A percentile compares a stretch with the other conserved stretches of the same genome.
Conservation (phyloP, 2,113 vertebrate species). For the Labeo catla region DNA sequence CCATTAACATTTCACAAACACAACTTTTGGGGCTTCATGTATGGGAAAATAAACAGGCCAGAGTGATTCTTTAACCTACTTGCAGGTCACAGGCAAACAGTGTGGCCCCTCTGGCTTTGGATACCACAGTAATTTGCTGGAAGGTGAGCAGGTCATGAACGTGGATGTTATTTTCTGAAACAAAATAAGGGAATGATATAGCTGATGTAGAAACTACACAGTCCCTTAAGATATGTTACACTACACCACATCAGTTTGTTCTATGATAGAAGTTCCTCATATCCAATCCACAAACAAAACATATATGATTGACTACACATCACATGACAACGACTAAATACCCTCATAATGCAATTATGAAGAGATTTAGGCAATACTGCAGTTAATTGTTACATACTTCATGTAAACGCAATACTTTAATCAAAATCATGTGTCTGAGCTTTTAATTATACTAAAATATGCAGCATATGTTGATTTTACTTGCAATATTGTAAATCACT, state of each 20-base stretch:
- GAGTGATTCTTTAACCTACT: constrained; percentile 67
- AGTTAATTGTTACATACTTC: not conserved
- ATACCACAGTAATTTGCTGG: constrained; percentile 95
- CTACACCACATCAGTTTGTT: not conserved
- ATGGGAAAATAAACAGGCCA: not conserved
- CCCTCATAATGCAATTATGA: not conserved
- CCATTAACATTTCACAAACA: not conserved
- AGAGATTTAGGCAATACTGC: not conserved
- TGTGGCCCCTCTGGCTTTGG: constrained; percentile 93
- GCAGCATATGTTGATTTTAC: not conserved
- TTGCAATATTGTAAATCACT: not conserved
- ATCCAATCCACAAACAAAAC: not conserved
- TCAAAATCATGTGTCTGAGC: not conserved
- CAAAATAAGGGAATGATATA: constrained; percentile 14
- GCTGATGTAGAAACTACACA: not conserved
- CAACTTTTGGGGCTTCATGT: not conserved
- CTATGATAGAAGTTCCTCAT: too few species aligned
- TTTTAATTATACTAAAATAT: not conserved
- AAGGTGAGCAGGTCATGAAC: constrained; percentile 98
- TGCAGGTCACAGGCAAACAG: constrained; percentile 94
- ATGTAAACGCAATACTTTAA: not conserved
- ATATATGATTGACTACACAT: not conserved
- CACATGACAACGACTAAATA: not conserved
- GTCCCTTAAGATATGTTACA: not conserved
- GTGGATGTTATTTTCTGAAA: constrained; percentile 94